Conservation (phyloP, 1,140 invertebrate genomes). For the Aphaenogaster floridana region DNA sequence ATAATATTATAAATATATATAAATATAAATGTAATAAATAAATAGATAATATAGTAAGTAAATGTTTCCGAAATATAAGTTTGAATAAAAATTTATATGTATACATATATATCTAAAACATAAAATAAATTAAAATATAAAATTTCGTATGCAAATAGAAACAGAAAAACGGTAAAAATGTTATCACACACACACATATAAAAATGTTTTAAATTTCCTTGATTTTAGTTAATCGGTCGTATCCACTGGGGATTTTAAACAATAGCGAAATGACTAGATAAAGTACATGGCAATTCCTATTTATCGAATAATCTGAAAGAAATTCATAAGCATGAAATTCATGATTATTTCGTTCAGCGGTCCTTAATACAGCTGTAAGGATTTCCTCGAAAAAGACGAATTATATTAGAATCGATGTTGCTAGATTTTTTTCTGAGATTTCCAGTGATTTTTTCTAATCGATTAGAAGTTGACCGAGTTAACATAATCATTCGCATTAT, state of each 20-base stretch:
- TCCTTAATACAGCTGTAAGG: neutral
- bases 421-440: neutral
- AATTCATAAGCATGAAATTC: conserved; percentile 51
- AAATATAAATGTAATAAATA: neutral
- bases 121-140: conserved; percentile 27
- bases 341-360: conserved; percentile 46
- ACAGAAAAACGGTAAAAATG: conserved; percentile 15
- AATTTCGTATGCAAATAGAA: neutral
- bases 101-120: neutral
- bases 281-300: conserved; percentile 83
- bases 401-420: conserved; percentile 8
- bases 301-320: conserved; percentile 81
- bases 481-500: conserved; percentile 33
- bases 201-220: neutral
- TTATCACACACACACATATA: neutral
- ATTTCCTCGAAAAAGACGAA: conserved; percentile 4
- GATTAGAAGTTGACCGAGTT: conserved; percentile 1
- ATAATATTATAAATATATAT: neutral
- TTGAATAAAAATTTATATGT: conserved; percentile 1
- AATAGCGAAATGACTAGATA: neutral
- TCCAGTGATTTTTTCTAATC: neutral
- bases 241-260: neutral
- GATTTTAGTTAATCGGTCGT: conserved; percentile 4
- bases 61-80: neutral
- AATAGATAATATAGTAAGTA: neutral